A percentile compares a stretch with the other conserved stretches of the same genome.
phyloP scores from a whole-genome alignment of 2,888 invertebrate genomes.

The Archips xylosteana region DNA sequence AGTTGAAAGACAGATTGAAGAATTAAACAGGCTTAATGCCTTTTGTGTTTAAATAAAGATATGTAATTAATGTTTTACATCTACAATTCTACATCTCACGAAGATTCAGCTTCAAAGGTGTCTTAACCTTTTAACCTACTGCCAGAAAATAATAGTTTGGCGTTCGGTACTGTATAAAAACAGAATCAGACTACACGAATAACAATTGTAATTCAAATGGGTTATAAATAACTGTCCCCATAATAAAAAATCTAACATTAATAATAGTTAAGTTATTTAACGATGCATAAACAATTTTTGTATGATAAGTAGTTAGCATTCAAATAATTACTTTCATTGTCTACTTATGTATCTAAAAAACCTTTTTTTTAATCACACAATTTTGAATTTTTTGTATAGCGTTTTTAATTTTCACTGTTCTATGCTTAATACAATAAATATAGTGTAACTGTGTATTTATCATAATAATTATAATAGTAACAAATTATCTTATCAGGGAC shows the following conservation, averaged over 20 bases:
- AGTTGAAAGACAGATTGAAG: background rate
- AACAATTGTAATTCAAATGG: background rate
- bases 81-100: background rate
- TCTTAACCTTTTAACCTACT: background rate
- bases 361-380: constrained; percentile 19
- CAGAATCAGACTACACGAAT: background rate
- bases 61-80: background rate
- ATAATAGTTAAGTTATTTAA: constrained; percentile 72
- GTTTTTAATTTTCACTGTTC: constrained; percentile 29
- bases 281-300: constrained; percentile 76
- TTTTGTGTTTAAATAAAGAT: background rate
- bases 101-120: background rate
- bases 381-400: constrained; percentile 25
- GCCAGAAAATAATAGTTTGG: background rate
- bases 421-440: constrained; percentile 38
- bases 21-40: background rate
- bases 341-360: constrained; percentile 44
- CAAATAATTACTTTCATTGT: constrained; percentile 61
- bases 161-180: background rate
- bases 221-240: constrained; percentile 13
- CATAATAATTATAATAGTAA: constrained; percentile 45
- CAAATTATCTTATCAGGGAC: constrained; percentile 43
- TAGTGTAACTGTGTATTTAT: constrained; percentile 39
- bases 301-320: constrained; percentile 82
- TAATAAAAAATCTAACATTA: constrained; percentile 54